Percentiles rank a stretch among this genome's conserved stretches.
Conservation (phyloP, 1,140 invertebrate species). For the Melanaphis sacchari region DNA sequence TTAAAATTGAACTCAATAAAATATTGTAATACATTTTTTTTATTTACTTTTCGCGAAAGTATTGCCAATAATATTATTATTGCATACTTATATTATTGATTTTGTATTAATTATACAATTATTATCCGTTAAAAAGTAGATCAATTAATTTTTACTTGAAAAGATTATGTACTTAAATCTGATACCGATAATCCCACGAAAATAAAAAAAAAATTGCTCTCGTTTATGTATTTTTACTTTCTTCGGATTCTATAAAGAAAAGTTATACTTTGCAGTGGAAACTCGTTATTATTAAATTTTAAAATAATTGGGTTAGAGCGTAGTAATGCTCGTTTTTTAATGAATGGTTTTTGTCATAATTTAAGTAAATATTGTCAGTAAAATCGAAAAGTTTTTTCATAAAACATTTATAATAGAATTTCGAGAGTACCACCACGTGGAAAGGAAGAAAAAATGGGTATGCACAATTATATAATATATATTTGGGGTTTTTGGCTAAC, state of each 20-base stretch:
- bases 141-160: not conserved
- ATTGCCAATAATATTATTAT: not conserved
- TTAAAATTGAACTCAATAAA: not conserved
- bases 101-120: not conserved
- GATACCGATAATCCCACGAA: not conserved
- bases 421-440: not conserved
- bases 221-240: not conserved
- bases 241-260: not conserved
- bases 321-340: not conserved
- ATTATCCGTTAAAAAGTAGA: not conserved
- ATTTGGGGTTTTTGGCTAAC: not conserved
- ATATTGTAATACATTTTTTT: not conserved
- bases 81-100: not conserved
- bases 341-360: slow-evolving; percentile 6
- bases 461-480: not conserved
- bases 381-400: slow-evolving; percentile 29
- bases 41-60: not conserved
- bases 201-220: slow-evolving; percentile 2
- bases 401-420: slow-evolving; percentile 39
- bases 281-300: slow-evolving; percentile 11
- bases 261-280: not conserved
- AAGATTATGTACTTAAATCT: not conserved
- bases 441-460: not conserved
- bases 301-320: slow-evolving; percentile 17
- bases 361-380: slow-evolving; percentile 19